Evolutionary conservation across 2,113 vertebrate species (phyloP), one percentile per base, ranked within the genome.

Genomic region (Bettongia penicillata): DNA sequence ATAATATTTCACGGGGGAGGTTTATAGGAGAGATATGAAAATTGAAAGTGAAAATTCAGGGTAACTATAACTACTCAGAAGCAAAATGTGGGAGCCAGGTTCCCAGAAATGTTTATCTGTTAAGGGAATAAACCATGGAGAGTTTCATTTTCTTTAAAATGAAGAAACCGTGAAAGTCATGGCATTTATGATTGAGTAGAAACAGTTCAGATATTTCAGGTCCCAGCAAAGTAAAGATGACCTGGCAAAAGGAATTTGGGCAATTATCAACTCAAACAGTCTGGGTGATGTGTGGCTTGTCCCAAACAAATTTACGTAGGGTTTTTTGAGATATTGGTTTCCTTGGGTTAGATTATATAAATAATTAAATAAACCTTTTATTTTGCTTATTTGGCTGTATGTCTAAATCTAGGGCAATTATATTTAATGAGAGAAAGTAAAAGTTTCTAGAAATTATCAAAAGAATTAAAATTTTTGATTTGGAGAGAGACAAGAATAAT

Each of bases 141-240:
- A 93, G 97, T 98, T 98, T 98, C 97, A 95, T 91, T 98, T 97
- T 98, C 96, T 97, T 96, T 89, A 95, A 98, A 97, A 91, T 96
- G 96, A 93, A 93, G 95, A 97, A 93, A 96, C 90, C 48, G 3
- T 22, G 37, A 90, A 53, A 92, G 6, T 53, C 95, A 92, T 91
- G 84, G 9, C 52, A 94, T 91, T 96, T 97, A 95, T 97, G 95
- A 94, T 48, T 26, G 50, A 50, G 94, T 77, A 89, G 57, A 84
- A 84, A 43, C 16, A 84, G 23, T 43, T 95, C 92, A 90, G 77
- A 95, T 61, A 51, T 31, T 52, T 47, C 11, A 49, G 53, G 53
- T 55, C 53, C 16, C 22, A 43, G 19, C 16, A 84, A 84, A 84
- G 68, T 22, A n/a, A 84, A 84, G 19, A 2, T 43, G 68, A 43